Evolutionary conservation across 1,140 invertebrate genomes (phyloP).

Genomic region (Tetragonula clypearis): DNA sequence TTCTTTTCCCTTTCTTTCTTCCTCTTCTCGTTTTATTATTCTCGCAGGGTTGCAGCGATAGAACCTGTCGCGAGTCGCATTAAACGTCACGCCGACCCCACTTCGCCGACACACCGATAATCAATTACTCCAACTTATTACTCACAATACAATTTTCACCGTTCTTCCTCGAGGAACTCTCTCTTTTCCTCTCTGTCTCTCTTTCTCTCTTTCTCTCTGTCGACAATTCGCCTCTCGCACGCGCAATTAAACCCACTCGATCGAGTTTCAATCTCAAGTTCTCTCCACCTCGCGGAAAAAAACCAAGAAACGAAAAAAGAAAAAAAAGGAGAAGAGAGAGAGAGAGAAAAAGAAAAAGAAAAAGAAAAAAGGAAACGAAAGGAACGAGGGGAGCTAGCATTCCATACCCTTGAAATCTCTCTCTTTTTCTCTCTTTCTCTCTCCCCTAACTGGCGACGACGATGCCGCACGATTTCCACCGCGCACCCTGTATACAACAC

Average conservation of each 20-base stretch:
- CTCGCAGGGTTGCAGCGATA: not conserved
- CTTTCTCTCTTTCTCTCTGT: too few species aligned
- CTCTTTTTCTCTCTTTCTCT: not conserved
- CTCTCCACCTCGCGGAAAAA: not conserved
- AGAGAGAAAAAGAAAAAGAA: too few species aligned
- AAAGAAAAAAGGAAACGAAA: too few species aligned
- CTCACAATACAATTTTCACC: not conserved
- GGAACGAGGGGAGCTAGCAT: not conserved
- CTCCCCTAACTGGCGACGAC: too few species aligned
- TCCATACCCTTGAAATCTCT: conserved; percentile 12
- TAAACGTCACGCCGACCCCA: not conserved
- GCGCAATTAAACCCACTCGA: conserved; percentile 18
- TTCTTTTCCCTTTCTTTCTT: too few species aligned
- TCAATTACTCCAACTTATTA: not conserved
- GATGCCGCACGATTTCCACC: conserved; percentile 15
- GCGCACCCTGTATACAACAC: conserved; percentile 23
- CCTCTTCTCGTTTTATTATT: not conserved
- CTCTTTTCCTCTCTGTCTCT: too few species aligned
- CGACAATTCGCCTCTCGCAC: not conserved
- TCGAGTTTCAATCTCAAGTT: conserved; percentile 15
- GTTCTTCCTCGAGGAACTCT: not conserved
- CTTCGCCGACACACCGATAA: not conserved
- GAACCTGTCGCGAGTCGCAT: not conserved
- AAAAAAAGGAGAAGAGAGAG: not conserved
- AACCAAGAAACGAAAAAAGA: not conserved